Conservation (phyloP, 1,140 invertebrate genomes). For the Babylonia areolata region DNA sequence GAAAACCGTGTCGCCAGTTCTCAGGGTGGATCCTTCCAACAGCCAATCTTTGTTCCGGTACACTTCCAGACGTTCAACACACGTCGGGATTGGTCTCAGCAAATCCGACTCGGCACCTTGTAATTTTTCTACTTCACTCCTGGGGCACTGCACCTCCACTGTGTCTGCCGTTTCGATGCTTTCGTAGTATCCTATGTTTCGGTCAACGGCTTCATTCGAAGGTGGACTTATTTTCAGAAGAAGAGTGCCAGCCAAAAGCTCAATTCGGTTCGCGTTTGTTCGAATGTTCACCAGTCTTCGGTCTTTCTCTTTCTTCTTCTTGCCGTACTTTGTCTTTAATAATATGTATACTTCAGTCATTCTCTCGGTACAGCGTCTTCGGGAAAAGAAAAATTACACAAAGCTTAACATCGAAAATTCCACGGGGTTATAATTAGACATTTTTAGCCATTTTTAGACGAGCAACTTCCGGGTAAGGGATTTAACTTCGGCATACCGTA, state of each 20-base stretch:
- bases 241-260: slow-evolving; percentile 64
- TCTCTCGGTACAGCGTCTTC: neutral
- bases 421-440: slow-evolving; percentile 18
- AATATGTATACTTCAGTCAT: slow-evolving; percentile 54
- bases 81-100: slow-evolving; percentile 64
- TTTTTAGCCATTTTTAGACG: slow-evolving; percentile 28
- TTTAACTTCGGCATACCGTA: neutral
- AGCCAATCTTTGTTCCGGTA: slow-evolving; percentile 65
- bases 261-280: slow-evolving; percentile 45
- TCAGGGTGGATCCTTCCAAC: slow-evolving; percentile 57
- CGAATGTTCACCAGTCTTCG: slow-evolving; percentile 48
- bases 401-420: slow-evolving; percentile 32
- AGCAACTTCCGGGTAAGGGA: slow-evolving; percentile 17
- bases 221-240: slow-evolving; percentile 45
- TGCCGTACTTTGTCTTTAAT: slow-evolving; percentile 56
- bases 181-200: slow-evolving; percentile 45
- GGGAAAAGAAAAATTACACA: slow-evolving; percentile 3
- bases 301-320: slow-evolving; percentile 59
- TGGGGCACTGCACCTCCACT: slow-evolving; percentile 54
- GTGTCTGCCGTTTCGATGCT: slow-evolving; percentile 60
- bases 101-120: slow-evolving; percentile 48
- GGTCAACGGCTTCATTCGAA: slow-evolving; percentile 38
- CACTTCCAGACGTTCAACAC: slow-evolving; percentile 64
- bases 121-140: slow-evolving; percentile 53
- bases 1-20: slow-evolving; percentile 59